Conservation (phyloP, 1,140 invertebrate species). For the Orchestia grillus region DNA sequence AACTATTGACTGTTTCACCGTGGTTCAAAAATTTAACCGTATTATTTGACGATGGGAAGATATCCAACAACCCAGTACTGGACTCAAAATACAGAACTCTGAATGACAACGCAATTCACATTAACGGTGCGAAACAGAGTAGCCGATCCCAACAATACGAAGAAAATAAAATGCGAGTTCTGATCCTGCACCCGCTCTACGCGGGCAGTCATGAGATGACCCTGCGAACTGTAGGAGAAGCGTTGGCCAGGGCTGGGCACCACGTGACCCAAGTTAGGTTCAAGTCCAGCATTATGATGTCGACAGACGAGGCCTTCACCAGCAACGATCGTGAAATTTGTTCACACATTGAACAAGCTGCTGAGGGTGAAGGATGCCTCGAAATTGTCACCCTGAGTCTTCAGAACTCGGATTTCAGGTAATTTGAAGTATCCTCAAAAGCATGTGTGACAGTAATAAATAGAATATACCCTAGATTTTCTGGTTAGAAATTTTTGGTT, state of each 20-base stretch:
- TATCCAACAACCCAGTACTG: no score
- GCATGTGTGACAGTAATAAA: no score
- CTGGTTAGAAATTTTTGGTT: no score
- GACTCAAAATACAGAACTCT: no score
- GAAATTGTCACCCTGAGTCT: neutral
- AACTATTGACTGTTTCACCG: no score
- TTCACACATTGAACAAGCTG: neutral
- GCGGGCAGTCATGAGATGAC: slow-evolving; percentile 64
- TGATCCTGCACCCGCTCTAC: slow-evolving; percentile 63
- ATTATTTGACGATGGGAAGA: no score
- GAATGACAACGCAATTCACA: neutral
- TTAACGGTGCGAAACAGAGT: neutral
- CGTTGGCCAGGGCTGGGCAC: slow-evolving; percentile 59
- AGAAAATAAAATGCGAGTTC: neutral
- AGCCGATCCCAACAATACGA: neutral
- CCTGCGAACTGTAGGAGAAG: slow-evolving; percentile 60
- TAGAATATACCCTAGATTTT: no score
- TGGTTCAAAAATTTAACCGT: no score
- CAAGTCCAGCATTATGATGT: neutral
- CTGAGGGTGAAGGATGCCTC: neutral
- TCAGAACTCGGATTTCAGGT: neutral
- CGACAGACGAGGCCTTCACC: neutral
- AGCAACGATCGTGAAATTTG: neutral
- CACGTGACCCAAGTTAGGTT: slow-evolving; percentile 61
- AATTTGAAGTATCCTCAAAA: no score